Base-by-base conservation (phyloP, 2,888 invertebrate genomes). In the Amiota mariae region DNA sequence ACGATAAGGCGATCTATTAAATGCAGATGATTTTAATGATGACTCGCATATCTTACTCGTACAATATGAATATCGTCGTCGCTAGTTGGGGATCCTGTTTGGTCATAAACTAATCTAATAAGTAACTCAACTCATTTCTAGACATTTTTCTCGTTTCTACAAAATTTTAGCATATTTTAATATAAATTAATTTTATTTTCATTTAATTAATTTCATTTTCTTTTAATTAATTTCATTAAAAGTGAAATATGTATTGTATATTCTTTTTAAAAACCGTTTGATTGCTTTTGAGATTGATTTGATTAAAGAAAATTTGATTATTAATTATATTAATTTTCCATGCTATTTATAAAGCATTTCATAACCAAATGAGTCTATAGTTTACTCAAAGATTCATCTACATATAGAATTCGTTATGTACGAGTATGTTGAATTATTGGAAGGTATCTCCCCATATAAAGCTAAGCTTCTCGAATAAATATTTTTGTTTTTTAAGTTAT, bases 1-100 rank as follows among this genome's bases (percentile, higher is more conserved):
- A 18, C 54, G 72, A 72, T 67, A 72, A 72, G 46, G n/a, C 10
- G 20, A 72, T 72, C 67, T 57, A 67, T 56, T 66, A 67, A 67
- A 72, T 67, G 67, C 67, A 57, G 56, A 66, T 72, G 36, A 24
- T 20, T 20, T 20, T 59, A n/a, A 57, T 46, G 47, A 66, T 66
- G 48, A 48, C 66, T 48, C 48, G 36, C 36, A 36, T 36, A 36
- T 36, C 36, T 4, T 36, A 36, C 8, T 36, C 8, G 24, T 36
- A 36, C 36, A 36, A 36, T 36, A 36, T 36, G 36, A 36, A 36
- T 36, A 6, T 36, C 36, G 36, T 36, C 6, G 36, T 6, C 36
- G 2, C 36, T 36, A 36, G 36, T 36, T 6, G 2, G 3, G 36
- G 18, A 48, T 66, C 15, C 48, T 66, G 48, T 66, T 66, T 48